These are phyloP conservation scores for Furcifer pardalis DNA, from an alignment of 2,797 vertebrate species.

Conservation along the genomic window DNA sequence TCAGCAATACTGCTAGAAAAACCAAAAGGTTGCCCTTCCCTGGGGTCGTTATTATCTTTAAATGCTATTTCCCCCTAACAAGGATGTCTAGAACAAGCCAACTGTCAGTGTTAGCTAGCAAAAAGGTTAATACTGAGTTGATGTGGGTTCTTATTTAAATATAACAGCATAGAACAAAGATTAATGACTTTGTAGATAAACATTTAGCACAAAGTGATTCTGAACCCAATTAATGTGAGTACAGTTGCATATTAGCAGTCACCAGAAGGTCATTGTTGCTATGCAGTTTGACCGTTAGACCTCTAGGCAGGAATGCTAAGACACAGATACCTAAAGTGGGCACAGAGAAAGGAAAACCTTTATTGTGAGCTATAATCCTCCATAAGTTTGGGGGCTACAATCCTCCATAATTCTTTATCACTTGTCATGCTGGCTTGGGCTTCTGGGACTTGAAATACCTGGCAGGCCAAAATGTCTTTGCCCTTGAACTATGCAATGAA, in stretches of 20 bases:
- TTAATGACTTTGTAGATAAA: not conserved
- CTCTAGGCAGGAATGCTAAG: not conserved
- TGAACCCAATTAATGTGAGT: not conserved
- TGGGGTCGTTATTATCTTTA: conserved; percentile 25
- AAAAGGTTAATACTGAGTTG: not conserved
- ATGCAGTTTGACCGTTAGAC: not conserved
- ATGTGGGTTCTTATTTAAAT: not conserved
- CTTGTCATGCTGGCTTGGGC: too few species aligned
- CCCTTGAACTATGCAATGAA: not conserved
- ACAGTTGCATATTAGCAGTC: not conserved
- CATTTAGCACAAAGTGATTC: not conserved
- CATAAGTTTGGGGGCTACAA: too few species aligned
- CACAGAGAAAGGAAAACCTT: not conserved
- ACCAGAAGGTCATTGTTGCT: not conserved
- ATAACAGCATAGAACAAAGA: not conserved
- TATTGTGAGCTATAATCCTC: too few species aligned
- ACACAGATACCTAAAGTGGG: not conserved
- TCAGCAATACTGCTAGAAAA: conserved; percentile 20
- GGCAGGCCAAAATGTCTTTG: not conserved
- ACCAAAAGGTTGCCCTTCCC: conserved; percentile 39
- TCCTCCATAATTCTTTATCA: too few species aligned
- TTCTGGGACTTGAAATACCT: not conserved
- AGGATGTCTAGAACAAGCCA: conserved; percentile 27
- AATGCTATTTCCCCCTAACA: conserved; percentile 33
- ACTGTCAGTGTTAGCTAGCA: conserved; percentile 12